Evolutionary conservation across 2,888 invertebrate genomes (phyloP).

Genomic region (Oegoconia quadripuncta): DNA sequence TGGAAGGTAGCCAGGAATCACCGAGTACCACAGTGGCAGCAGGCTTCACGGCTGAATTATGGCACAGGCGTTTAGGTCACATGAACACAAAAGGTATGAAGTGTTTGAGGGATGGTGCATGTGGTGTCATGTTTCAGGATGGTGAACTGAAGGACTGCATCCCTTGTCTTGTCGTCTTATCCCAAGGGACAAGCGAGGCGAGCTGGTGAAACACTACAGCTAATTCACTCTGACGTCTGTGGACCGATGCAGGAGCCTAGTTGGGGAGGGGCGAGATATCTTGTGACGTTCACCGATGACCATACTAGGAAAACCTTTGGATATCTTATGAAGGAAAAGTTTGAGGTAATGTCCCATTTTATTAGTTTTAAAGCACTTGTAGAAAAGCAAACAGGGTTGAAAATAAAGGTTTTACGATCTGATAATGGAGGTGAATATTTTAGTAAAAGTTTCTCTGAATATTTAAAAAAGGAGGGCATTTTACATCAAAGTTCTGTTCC

Average conservation of each 20-base stretch:
- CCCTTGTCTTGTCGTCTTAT: background rate
- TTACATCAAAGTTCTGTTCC: slow-evolving; percentile 26
- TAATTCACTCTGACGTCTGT: slow-evolving; percentile 8
- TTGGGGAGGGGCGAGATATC: background rate
- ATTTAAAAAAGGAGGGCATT: slow-evolving; percentile 23
- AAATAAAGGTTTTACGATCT: slow-evolving; percentile 16
- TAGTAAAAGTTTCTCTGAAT: slow-evolving; percentile 17
- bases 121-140: too few species aligned
- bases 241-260: slow-evolving; percentile 6
- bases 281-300: slow-evolving; percentile 9
- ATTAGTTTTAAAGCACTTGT: slow-evolving; percentile 13
- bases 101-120: background rate
- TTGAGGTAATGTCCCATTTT: slow-evolving; percentile 13
- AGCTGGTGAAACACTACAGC: background rate
- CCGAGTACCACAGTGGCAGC: too few species aligned
- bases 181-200: background rate
- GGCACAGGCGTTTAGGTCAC: background rate
- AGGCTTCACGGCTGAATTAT: background rate
- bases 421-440: slow-evolving; percentile 23
- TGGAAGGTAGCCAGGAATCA: too few species aligned
- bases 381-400: slow-evolving; percentile 20
- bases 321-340: slow-evolving; percentile 9
- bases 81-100: background rate
- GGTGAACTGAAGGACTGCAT: too few species aligned
- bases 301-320: slow-evolving; percentile 1